Evolutionary conservation across 2,888 invertebrate species (phyloP).

Genomic region (Agrotis segetum): DNA sequence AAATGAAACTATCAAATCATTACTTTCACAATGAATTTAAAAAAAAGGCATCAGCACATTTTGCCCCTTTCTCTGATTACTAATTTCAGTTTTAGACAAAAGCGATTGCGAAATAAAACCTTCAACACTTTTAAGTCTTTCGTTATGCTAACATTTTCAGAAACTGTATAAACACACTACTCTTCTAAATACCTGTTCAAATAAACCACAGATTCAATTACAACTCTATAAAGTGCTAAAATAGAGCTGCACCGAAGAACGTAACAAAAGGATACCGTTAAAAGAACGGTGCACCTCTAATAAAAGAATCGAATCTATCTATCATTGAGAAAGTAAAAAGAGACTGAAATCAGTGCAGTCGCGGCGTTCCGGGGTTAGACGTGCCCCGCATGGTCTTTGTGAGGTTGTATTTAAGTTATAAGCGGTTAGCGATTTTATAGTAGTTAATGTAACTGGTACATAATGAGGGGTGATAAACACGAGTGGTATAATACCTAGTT

Average conservation of each 20-base stretch:
- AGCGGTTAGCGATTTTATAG: conserved; percentile 49
- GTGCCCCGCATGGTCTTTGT: conserved; percentile 82
- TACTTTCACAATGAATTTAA: no score
- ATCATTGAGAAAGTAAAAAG: conserved; percentile 83
- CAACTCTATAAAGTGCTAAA: conserved; percentile 64
- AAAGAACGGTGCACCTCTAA: conserved; percentile 76
- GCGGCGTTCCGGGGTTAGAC: conserved; percentile 79
- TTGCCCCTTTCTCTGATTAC: not conserved
- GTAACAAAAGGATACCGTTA: conserved; percentile 78
- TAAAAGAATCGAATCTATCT: conserved; percentile 86
- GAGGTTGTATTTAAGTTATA: conserved; percentile 44
- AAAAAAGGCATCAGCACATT: not conserved
- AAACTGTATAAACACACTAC: not conserved
- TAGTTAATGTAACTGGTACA: no score
- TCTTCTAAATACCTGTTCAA: conserved; percentile 38
- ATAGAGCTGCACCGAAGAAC: conserved; percentile 54
- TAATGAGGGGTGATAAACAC: no score
- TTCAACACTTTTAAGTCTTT: not conserved
- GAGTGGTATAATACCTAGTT: no score
- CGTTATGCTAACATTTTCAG: no score
- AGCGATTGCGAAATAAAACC: not conserved
- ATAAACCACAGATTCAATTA: conserved; percentile 69
- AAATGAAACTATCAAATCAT: no score
- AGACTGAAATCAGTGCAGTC: conserved; percentile 84
- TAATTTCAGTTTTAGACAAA: not conserved